These are phyloP conservation scores for Sebastes hubbsi DNA, from an alignment of 2,797 vertebrate species.

Conservation along the genomic window DNA sequence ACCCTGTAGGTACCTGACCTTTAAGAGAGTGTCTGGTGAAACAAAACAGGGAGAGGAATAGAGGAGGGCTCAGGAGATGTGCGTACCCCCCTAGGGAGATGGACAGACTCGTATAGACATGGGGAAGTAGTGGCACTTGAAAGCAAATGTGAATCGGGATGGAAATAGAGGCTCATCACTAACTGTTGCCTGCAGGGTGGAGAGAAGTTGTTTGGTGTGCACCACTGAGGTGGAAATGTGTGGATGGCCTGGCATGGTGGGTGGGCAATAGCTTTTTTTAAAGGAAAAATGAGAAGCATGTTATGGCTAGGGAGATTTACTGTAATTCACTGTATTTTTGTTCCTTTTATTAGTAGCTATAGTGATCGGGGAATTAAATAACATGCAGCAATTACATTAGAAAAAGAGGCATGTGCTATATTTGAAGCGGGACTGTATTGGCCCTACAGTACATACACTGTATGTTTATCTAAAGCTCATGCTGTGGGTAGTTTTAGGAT, in stretches of 20 bases:
- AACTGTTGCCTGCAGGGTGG: conserved; percentile 71
- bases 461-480: conserved; percentile 6
- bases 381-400: neutral
- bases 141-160: conserved; percentile 75
- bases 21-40: conserved; percentile 69
- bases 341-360: neutral
- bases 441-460: neutral
- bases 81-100: conserved; percentile 58
- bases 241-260: conserved; percentile 57
- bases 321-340: conserved; percentile 6
- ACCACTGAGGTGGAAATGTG: conserved; percentile 77
- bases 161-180: conserved; percentile 75
- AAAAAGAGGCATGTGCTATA: neutral
- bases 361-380: neutral
- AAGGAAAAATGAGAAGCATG: conserved; percentile 29
- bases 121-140: conserved; percentile 72
- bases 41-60: conserved; percentile 50
- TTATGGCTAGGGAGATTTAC: conserved; percentile 35
- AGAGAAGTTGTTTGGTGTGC: conserved; percentile 72
- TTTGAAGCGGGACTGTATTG: neutral
- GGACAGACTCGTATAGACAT: conserved; percentile 64
- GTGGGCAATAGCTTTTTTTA: conserved; percentile 60
- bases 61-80: conserved; percentile 60
- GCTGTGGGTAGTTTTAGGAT: neutral
- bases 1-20: conserved; percentile 73